These are phyloP conservation scores for Steinernema feltiae DNA, from an alignment of 1,140 invertebrate genomes.

Conservation along the genomic window DNA sequence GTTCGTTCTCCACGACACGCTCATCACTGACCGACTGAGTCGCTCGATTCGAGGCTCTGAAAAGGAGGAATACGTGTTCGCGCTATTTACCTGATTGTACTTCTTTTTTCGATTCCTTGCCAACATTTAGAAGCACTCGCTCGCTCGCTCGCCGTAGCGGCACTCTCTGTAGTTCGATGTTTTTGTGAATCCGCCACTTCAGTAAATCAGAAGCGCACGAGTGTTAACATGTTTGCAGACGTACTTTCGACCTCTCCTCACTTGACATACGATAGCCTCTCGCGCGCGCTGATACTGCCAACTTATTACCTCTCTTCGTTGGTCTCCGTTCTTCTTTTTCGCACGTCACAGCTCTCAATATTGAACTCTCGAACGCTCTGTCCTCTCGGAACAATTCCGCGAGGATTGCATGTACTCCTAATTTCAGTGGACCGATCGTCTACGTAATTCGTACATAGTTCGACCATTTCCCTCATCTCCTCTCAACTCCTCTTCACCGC, in stretches of 20 bases:
- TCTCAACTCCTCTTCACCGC: not conserved
- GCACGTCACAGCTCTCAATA: not conserved
- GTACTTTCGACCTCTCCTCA: not conserved
- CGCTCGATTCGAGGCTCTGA: no score
- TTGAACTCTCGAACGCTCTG: no score
- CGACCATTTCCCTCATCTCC: not conserved
- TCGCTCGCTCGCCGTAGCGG: no score
- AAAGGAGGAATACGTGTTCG: no score
- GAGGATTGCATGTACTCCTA: not conserved
- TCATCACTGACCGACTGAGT: no score
- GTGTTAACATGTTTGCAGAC: constrained; percentile 10
- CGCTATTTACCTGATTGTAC: no score
- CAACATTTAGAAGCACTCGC: no score
- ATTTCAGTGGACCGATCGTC: not conserved
- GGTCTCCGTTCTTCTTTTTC: no score
- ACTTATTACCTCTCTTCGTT: not conserved
- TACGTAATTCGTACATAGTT: not conserved
- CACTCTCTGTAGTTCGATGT: no score
- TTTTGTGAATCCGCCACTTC: not conserved
- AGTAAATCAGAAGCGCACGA: not conserved
- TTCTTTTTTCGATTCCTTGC: no score
- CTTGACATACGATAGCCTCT: constrained; percentile 10
- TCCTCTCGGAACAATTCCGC: no score
- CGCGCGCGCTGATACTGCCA: not conserved
- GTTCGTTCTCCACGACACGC: no score